Conservation (phyloP, 2,888 invertebrate species). For the Drosophila prostipennis region DNA sequence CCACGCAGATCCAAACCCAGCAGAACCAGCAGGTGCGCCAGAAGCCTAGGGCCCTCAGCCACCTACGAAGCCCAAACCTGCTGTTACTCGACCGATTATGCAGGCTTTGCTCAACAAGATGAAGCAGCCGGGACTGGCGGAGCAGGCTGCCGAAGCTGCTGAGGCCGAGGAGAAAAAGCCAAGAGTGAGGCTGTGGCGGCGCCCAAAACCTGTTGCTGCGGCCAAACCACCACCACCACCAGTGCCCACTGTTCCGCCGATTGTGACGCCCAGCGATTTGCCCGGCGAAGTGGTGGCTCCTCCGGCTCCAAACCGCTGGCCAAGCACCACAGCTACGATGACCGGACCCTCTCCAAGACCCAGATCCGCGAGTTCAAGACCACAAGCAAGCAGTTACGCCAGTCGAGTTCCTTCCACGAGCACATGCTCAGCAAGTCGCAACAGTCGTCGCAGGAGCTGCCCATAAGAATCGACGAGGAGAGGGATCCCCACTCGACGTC, state of each 20-base stretch:
- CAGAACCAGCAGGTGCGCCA: conserved; percentile 61
- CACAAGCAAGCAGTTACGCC: conserved; percentile 86
- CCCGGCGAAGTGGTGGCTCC: conserved; percentile 78
- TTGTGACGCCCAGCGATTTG: conserved; percentile 73
- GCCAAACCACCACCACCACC: conserved; percentile 59
- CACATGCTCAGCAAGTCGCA: conserved; percentile 86
- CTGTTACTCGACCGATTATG: conserved; percentile 81
- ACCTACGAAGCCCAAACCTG: conserved; percentile 73
- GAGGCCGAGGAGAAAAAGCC: conserved; percentile 65
- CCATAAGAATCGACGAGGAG: conserved; percentile 85
- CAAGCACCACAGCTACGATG: conserved; percentile 88
- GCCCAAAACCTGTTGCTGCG: neutral
- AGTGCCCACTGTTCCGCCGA: conserved; percentile 84
- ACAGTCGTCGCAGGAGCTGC: conserved; percentile 82
- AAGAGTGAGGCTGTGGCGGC: neutral
- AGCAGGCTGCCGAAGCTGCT: conserved; percentile 78
- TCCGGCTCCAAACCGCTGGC: conserved; percentile 87
- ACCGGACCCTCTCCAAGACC: conserved; percentile 87
- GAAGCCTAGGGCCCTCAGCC: conserved; percentile 75
- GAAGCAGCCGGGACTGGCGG: conserved; percentile 77
- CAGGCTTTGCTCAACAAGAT: conserved; percentile 81
- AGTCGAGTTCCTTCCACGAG: conserved; percentile 88
- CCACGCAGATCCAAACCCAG: conserved; percentile 56
- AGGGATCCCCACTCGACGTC: conserved; percentile 80
- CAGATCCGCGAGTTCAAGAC: conserved; percentile 88